These are phyloP conservation scores for Mesaphorura yosii DNA, from an alignment of 1,140 invertebrate genomes.

Conservation along the genomic window DNA sequence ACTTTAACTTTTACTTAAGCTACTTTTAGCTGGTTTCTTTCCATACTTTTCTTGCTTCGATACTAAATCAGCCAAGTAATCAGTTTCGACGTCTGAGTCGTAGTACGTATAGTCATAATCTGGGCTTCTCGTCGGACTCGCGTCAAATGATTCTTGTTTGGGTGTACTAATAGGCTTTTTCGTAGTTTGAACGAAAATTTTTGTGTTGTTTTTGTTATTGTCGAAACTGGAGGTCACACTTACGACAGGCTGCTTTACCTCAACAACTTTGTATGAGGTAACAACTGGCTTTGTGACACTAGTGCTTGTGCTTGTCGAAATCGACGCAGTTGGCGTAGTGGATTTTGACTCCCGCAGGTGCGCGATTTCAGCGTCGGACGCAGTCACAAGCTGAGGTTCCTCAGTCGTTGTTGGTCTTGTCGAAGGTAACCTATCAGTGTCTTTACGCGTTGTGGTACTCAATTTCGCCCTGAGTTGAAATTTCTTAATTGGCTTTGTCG, in stretches of 20 bases:
- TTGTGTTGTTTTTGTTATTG: not conserved
- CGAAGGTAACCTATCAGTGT: too few relatives aligned
- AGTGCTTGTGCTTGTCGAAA: too few relatives aligned
- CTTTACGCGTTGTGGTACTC: too few relatives aligned
- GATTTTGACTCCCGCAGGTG: not conserved
- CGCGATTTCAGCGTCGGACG: conserved; percentile 18
- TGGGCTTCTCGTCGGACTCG: conserved; percentile 24
- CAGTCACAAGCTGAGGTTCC: conserved; percentile 23
- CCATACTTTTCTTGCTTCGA: conserved; percentile 10
- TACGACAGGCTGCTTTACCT: too few relatives aligned
- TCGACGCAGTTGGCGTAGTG: too few relatives aligned
- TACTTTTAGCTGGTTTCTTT: not conserved
- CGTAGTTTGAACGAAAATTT: not conserved
- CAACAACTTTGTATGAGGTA: too few relatives aligned
- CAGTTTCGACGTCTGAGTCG: conserved; percentile 17
- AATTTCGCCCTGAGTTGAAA: not conserved
- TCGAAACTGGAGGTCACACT: too few relatives aligned
- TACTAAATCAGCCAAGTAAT: not conserved
- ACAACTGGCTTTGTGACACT: too few relatives aligned
- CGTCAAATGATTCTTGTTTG: not conserved
- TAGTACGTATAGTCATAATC: conserved; percentile 31
- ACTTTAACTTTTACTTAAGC: not conserved
- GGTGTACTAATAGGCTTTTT: not conserved
- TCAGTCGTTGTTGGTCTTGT: conserved; percentile 11
- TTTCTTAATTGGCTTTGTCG: not conserved